A percentile compares a stretch with the other conserved stretches of the same genome.
phyloP scores from a whole-genome alignment of 2,888 invertebrate species.

The Sympetrum striolatum region DNA sequence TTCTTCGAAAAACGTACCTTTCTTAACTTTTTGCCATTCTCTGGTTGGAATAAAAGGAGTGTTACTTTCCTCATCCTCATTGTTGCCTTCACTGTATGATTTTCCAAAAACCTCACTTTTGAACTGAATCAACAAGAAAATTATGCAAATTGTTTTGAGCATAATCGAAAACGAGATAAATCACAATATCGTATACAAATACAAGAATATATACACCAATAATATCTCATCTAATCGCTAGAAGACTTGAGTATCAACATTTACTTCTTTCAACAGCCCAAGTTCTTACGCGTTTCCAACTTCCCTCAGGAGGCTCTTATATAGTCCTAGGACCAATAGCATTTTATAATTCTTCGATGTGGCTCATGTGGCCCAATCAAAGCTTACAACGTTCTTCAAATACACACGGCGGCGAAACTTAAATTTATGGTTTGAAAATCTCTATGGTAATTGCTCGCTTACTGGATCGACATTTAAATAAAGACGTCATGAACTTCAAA shows the following conservation, averaged over 20 bases:
- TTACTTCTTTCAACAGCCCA: not conserved
- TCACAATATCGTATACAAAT: not conserved
- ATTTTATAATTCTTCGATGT: not conserved
- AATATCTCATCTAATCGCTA: not conserved
- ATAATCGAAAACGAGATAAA: not conserved
- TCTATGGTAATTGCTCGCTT: not conserved
- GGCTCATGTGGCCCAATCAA: not conserved
- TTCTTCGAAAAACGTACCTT: slow-evolving; percentile 59
- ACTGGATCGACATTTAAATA: too few relatives aligned
- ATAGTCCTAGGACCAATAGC: not conserved
- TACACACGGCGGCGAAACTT: not conserved
- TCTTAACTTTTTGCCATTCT: slow-evolving; percentile 70
- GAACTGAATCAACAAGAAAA: not conserved
- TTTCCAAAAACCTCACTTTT: not conserved
- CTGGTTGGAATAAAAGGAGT: slow-evolving; percentile 64
- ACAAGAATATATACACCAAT: not conserved
- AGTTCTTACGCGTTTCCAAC: not conserved
- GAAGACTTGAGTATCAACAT: not conserved
- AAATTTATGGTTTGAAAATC: not conserved
- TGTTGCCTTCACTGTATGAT: not conserved
- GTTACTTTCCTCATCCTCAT: not conserved
- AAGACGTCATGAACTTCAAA: too few relatives aligned
- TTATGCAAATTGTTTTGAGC: not conserved
- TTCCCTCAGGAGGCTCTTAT: not conserved
- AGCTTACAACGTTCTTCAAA: not conserved